A percentile compares a stretch with the other conserved stretches of the same genome.
Evolutionary conservation across 1,140 invertebrate species (phyloP).

Genomic region (Zaprionus tsacasi): DNA sequence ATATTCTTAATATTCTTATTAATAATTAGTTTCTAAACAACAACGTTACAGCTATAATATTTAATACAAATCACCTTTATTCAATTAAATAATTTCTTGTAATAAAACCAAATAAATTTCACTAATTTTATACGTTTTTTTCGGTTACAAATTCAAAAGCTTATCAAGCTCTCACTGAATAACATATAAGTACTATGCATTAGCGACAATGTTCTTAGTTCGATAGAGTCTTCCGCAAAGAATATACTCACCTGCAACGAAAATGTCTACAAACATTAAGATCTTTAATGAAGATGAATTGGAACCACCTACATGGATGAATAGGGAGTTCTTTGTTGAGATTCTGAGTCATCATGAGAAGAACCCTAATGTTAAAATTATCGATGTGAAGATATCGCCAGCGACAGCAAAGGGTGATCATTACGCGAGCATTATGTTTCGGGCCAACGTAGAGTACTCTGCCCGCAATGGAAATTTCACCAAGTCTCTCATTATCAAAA

Average conservation of each 20-base stretch:
- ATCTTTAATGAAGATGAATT: too few species aligned
- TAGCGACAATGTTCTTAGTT: too few species aligned
- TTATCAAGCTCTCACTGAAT: too few species aligned
- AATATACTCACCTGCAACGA: too few species aligned
- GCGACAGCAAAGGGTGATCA: slow-evolving; percentile 75
- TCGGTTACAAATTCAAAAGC: too few species aligned
- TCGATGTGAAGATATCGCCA: slow-evolving; percentile 47
- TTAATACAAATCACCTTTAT: too few species aligned
- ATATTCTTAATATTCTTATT: not conserved
- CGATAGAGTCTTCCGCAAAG: too few species aligned
- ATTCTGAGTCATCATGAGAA: slow-evolving; percentile 48
- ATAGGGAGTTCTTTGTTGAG: slow-evolving; percentile 50
- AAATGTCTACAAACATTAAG: too few species aligned
- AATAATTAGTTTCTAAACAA: not conserved
- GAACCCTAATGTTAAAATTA: slow-evolving; percentile 34
- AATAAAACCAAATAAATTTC: too few species aligned
- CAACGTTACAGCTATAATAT: not conserved
- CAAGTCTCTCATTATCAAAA: slow-evolving; percentile 67
- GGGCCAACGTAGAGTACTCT: slow-evolving; percentile 42
- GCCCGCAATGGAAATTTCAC: not conserved
- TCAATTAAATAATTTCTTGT: too few species aligned
- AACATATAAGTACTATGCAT: too few species aligned
- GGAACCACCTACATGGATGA: slow-evolving; percentile 63
- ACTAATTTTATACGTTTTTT: too few species aligned
- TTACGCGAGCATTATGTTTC: slow-evolving; percentile 76